phyloP scores from a whole-genome alignment of 23 tunicate species.

The Trididemnum miniatum region DNA sequence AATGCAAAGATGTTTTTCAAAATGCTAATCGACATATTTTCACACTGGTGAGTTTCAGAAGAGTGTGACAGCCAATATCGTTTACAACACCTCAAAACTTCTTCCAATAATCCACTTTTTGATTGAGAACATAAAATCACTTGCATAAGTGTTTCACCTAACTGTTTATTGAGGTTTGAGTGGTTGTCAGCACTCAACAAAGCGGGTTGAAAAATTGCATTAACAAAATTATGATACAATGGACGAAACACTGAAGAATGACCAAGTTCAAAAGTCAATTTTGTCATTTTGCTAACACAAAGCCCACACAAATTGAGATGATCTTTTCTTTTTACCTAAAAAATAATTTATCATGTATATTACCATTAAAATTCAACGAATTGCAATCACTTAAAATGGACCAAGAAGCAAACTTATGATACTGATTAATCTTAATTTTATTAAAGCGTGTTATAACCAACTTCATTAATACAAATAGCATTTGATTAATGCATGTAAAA shows the following conservation, averaged over 20 bases:
- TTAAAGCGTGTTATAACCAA: too few species aligned
- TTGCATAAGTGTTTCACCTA: background rate
- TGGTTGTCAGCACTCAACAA: background rate
- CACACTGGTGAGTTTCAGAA: too few species aligned
- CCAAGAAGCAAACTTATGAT: too few species aligned
- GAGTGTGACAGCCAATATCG: too few species aligned
- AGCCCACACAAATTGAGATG: background rate
- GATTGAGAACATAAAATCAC: background rate
- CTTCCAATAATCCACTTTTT: background rate
- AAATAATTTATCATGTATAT: too few species aligned
- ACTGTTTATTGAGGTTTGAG: background rate
- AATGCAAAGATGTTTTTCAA: too few species aligned
- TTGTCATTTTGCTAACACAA: background rate
- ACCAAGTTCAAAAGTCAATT: background rate
- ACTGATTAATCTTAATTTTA: too few species aligned
- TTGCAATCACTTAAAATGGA: too few species aligned
- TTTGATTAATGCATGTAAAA: too few species aligned
- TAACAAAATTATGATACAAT: background rate
- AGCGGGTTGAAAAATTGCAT: background rate
- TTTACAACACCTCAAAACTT: background rate
- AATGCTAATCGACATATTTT: too few species aligned
- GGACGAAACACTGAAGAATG: slow-evolving; percentile 4
- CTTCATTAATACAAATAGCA: too few species aligned
- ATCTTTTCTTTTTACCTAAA: background rate
- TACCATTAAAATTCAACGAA: too few species aligned